These are phyloP conservation scores for Calycopis cecrops DNA, from an alignment of 1,140 invertebrate species.

Conservation along the genomic window DNA sequence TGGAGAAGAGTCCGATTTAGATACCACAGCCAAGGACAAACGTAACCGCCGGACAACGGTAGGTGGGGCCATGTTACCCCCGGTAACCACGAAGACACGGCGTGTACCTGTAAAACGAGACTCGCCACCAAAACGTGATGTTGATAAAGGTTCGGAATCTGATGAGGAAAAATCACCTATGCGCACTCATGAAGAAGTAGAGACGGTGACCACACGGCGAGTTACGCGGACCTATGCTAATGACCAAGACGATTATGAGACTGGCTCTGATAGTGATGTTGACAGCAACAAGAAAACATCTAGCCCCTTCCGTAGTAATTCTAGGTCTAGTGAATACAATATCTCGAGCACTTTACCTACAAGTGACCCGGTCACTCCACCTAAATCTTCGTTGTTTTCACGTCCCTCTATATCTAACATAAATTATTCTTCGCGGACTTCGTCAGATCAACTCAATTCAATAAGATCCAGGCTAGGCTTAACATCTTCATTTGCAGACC, in stretches of 20 bases:
- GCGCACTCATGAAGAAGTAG: conserved; percentile 66
- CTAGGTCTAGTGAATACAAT: conserved; percentile 58
- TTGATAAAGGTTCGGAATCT: conserved; percentile 74
- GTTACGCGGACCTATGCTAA: conserved; percentile 66
- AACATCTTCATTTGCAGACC: conserved; percentile 50
- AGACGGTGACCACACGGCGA: conserved; percentile 64
- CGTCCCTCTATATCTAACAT: conserved; percentile 48
- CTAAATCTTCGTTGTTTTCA: conserved; percentile 57
- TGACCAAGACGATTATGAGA: conserved; percentile 76
- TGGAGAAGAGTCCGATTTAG: conserved; percentile 76
- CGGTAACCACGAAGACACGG: conserved; percentile 50
- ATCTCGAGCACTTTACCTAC: conserved; percentile 59
- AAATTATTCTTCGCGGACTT: conserved; percentile 50
- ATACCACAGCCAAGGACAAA: conserved; percentile 63
- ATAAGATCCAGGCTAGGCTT: conserved; percentile 71
- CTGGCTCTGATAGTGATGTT: conserved; percentile 76
- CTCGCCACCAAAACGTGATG: conserved; percentile 68
- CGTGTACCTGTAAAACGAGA: conserved; percentile 60
- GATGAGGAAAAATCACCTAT: conserved; percentile 66
- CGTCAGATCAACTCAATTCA: conserved; percentile 73
- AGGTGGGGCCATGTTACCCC: conserved; percentile 65
- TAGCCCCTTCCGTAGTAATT: conserved; percentile 54
- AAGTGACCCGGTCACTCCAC: conserved; percentile 41
- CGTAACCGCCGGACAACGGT: conserved; percentile 67
- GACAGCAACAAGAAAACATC: conserved; percentile 57